phyloP scores from a whole-genome alignment of 2,113 vertebrate species.

The Nicator chloris region DNA sequence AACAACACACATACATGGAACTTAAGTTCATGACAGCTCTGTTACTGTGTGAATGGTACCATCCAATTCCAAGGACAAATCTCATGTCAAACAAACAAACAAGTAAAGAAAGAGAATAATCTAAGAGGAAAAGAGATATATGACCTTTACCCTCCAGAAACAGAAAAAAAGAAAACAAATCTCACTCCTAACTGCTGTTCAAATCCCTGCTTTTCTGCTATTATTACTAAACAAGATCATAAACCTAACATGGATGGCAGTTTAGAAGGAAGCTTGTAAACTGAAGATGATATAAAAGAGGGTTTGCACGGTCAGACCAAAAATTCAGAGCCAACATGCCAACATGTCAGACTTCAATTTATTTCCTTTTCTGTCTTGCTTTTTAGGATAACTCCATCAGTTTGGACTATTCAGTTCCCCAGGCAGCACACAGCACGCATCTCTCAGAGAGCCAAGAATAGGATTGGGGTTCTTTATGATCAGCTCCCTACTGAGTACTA shows the following conservation, averaged over 20 bases:
- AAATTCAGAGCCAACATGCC: not conserved
- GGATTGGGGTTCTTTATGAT: not conserved
- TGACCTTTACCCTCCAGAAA: not conserved
- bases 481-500: conserved; percentile 7
- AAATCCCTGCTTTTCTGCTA: not conserved
- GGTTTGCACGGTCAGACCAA: not conserved
- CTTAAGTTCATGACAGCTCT: not conserved
- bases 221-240: not conserved
- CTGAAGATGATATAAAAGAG: not conserved
- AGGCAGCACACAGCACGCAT: not conserved
- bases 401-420: not conserved
- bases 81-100: not conserved
- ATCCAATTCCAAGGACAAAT: not conserved
- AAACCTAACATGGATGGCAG: not conserved
- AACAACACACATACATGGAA: rapidly evolving
- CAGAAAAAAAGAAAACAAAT: not conserved
- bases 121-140: not conserved
- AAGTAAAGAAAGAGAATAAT: not conserved
- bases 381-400: not conserved
- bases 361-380: not conserved
- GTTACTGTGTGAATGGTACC: not conserved
- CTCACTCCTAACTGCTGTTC: not conserved
- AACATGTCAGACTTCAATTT: not conserved
- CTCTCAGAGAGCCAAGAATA: not conserved
- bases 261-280: not conserved